A percentile compares a stretch with the other conserved stretches of the same genome.
phyloP scores from a whole-genome alignment of 2,113 vertebrate genomes.

The Eulemur rufifrons region DNA sequence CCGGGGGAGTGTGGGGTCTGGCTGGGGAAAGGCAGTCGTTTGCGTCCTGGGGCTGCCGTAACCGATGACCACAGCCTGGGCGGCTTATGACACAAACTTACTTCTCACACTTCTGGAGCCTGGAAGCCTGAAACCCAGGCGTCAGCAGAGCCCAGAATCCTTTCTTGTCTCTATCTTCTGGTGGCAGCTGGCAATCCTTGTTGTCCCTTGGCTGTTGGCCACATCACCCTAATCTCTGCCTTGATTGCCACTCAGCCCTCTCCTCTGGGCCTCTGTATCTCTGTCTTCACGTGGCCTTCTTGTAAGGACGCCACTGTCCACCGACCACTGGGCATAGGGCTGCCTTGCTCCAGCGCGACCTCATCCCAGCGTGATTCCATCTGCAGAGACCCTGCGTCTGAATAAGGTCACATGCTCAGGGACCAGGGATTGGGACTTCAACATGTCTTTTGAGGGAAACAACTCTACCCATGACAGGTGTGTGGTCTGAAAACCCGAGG shows the following conservation, averaged over 20 bases:
- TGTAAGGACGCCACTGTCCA: rapidly evolving
- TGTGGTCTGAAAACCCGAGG: background rate
- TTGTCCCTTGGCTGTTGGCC: rapidly evolving
- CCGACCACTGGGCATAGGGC: background rate
- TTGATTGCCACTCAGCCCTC: rapidly evolving
- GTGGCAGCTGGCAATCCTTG: rapidly evolving
- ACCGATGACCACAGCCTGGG: rapidly evolving
- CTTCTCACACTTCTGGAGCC: background rate
- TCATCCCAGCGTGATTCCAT: background rate
- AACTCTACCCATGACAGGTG: no score
- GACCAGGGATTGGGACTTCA: background rate
- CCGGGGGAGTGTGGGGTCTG: rapidly evolving
- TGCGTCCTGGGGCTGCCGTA: background rate
- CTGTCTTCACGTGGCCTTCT: background rate
- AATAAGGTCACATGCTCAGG: no score
- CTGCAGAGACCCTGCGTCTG: background rate
- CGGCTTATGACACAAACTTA: rapidly evolving
- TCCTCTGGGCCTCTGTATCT: background rate
- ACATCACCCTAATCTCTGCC: rapidly evolving
- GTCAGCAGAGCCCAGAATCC: rapidly evolving
- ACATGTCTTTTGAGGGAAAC: background rate
- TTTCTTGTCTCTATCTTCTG: background rate
- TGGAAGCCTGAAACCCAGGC: rapidly evolving
- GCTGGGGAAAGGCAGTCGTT: rapidly evolving
- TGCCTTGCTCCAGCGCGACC: no score